phyloP scores from a whole-genome alignment of 2,797 vertebrate genomes.

The Diglossa cyanea region DNA sequence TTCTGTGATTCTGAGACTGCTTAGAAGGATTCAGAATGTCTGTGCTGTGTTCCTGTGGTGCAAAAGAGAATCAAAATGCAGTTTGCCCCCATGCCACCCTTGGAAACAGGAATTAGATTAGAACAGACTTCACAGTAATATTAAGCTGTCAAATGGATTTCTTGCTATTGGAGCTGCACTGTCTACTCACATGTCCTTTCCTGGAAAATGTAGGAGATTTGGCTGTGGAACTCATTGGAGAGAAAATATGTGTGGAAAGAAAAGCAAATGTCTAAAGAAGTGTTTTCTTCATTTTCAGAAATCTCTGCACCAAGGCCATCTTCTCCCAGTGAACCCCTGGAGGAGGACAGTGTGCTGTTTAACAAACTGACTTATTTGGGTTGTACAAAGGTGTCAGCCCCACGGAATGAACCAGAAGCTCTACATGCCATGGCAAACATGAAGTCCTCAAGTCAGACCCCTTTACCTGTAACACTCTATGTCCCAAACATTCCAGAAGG shows the following conservation, averaged over 20 bases:
- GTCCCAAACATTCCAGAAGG: constrained; percentile 93
- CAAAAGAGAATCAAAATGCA: neutral
- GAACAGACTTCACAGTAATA: neutral
- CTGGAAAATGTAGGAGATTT: neutral
- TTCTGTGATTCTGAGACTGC: neutral
- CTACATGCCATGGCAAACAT: constrained; percentile 88
- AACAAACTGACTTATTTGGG: constrained; percentile 94
- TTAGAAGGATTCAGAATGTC: neutral
- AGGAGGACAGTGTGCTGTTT: constrained; percentile 95
- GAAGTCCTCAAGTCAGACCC: constrained; percentile 82
- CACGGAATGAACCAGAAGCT: constrained; percentile 90
- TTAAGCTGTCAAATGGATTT: neutral
- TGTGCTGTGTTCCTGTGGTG: neutral
- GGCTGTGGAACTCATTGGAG: neutral
- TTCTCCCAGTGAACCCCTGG: constrained; percentile 68
- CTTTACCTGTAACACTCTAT: constrained; percentile 88
- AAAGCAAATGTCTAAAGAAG: neutral
- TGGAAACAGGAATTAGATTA: neutral
- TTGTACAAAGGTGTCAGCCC: constrained; percentile 91
- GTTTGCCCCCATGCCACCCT: neutral
- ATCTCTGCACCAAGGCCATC: constrained; percentile 56
- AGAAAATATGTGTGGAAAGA: neutral
- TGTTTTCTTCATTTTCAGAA: constrained; percentile 52
- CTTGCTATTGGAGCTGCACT: neutral
- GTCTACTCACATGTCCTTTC: neutral